Percentiles rank a stretch among this genome's conserved stretches.
These are phyloP conservation scores for Myotis lucifugus DNA, from an alignment of 2,113 vertebrate species.

Conservation along the genomic window DNA sequence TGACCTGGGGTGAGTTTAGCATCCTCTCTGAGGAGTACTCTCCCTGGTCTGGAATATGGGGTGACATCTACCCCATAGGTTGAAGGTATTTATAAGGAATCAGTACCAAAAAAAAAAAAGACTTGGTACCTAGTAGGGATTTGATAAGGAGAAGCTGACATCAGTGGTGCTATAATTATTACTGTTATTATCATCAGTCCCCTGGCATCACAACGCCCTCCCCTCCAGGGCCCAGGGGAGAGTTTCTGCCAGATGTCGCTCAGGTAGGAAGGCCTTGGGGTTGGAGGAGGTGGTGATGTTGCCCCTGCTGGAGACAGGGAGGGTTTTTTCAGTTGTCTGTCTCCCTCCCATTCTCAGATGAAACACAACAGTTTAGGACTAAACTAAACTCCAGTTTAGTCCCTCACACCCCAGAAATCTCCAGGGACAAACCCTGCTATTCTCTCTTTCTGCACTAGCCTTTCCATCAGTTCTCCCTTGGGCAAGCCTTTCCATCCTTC, in stretches of 20 bases:
- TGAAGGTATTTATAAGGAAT: background rate
- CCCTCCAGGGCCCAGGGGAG: background rate
- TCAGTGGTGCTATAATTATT: background rate
- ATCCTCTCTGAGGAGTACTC: background rate
- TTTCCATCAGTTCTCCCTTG: background rate
- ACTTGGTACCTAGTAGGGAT: background rate
- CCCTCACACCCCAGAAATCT: background rate
- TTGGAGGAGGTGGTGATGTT: background rate
- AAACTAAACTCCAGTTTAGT: background rate
- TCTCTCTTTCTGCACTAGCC: background rate
- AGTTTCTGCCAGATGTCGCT: background rate
- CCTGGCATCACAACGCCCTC: background rate
- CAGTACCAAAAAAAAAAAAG: background rate
- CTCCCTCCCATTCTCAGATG: background rate
- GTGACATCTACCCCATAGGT: background rate
- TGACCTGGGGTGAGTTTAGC: background rate
- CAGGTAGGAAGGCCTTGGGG: background rate
- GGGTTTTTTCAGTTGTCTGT: background rate
- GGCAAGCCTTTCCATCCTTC: background rate
- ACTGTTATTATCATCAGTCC: background rate
- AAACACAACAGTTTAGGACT: background rate
- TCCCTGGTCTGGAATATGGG: background rate
- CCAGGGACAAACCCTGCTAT: background rate
- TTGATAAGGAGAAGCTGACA: background rate
- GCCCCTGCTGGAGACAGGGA: background rate